Conservation (phyloP, 2,797 vertebrate genomes). For the Acrossocheilus wenchowensis region DNA sequence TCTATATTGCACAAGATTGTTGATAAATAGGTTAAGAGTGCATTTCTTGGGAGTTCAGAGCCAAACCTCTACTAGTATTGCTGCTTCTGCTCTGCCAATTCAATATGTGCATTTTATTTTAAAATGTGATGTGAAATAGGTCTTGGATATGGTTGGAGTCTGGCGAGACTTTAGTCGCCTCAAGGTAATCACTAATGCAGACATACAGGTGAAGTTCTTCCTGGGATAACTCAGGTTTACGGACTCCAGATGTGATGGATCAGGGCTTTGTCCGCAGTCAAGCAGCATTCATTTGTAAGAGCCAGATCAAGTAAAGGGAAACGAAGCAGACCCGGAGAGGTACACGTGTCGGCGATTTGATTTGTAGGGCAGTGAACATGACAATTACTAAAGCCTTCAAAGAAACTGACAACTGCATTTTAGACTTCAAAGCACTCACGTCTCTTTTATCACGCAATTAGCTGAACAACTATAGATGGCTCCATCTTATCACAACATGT, state of each 20-base stretch:
- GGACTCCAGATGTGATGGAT: conserved; percentile 73
- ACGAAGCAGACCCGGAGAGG: conserved; percentile 61
- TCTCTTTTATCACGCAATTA: conserved; percentile 79
- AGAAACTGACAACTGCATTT: conserved; percentile 78
- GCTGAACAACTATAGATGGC: conserved; percentile 65
- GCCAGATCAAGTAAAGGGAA: conserved; percentile 68
- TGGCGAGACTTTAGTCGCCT: not conserved
- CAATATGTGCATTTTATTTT: not conserved
- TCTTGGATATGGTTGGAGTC: not conserved
- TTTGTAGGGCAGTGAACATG: conserved; percentile 79
- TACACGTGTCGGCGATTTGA: conserved; percentile 78
- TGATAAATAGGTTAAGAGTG: not conserved
- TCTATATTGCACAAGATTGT: not conserved
- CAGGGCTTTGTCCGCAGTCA: conserved; percentile 27
- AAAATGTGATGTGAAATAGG: not conserved
- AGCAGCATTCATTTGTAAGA: conserved; percentile 39
- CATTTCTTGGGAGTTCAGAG: not conserved
- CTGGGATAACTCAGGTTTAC: conserved; percentile 59
- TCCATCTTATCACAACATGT: conserved; percentile 66
- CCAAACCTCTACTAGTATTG: not conserved
- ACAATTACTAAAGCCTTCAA: conserved; percentile 80
- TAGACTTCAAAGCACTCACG: conserved; percentile 78
- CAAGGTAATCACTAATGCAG: conserved; percentile 19
- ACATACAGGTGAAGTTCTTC: conserved; percentile 53
- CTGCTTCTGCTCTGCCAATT: not conserved